Base-by-base conservation (phyloP, 2,888 invertebrate genomes). In the Pharmacophagus antenor region DNA sequence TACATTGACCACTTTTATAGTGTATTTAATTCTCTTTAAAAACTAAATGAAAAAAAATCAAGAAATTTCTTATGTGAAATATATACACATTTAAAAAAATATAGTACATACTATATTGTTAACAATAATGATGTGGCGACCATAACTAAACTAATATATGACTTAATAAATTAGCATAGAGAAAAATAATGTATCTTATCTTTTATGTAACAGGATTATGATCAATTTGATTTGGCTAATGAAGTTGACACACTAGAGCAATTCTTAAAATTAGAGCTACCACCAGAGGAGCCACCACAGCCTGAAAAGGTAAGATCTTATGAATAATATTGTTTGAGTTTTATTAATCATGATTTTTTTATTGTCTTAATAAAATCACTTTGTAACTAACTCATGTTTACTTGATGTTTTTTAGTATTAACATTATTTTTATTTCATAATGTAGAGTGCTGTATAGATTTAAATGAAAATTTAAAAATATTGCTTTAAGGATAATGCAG, bases 181-280 rank as follows among this genome's bases (percentile, higher is more conserved):
- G 3, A 31, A 27, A 27, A 8, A 44, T n/a, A 44, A 44, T 44
- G 44, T 47, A 44, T 21, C 21, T 27, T 17, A 10, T 50, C 46
- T 58, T 66, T 67, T 70, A 63, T 62, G 68, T 85, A 85, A 62
- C 85, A 97, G 97, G 98, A 98, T 84, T 98, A 97, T 85, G 97
- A 98, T 80, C 95, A 94, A 74, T 98, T 98, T 87, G 97, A 97
- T 84, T 88, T 96, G 86, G 95, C 97, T 20, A 96, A 97, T 87
- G 98, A 98, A 92, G 93, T 95, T 68, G 97, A 98, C 77, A 95
- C 95, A 69, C 91, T 98, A 85, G 96, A 97, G 80, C 94, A 95
- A 78, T 98, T 98, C 81, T 87, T 98, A 62, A 96, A 96, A 85
- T 78, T 96, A 69, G 93, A 94, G 69, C 91, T 92, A 1, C 92